Conservation (phyloP, 2,888 invertebrate genomes). For the Oscheius sp. region DNA sequence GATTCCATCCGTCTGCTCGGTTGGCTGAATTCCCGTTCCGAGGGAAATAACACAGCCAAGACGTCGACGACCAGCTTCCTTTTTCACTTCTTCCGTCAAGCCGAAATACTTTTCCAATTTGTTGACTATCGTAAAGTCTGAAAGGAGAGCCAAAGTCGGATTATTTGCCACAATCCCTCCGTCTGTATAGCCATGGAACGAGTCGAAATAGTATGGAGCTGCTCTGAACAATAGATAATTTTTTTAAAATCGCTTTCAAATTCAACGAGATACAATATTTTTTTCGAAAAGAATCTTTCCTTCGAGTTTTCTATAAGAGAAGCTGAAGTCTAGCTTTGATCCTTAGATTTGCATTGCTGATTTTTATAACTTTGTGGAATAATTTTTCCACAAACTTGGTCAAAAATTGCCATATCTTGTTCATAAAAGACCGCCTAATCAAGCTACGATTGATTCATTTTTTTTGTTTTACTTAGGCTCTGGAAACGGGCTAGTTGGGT, state of each 20-base stretch:
- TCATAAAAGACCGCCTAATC: no score
- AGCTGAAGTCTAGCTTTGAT: no score
- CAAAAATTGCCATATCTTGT: no score
- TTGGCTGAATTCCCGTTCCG: conserved; percentile 45
- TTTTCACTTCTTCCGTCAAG: conserved; percentile 27
- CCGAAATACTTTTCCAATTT: conserved; percentile 45
- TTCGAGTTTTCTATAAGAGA: no score
- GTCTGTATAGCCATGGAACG: conserved; percentile 49
- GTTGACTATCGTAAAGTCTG: conserved; percentile 38
- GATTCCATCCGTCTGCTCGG: conserved; percentile 49
- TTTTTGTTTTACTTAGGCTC: no score
- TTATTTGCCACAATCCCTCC: conserved; percentile 54
- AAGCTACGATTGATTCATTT: no score
- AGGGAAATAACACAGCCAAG: conserved; percentile 46
- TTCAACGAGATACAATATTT: no score
- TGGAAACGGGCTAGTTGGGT: no score
- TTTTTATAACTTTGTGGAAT: no score
- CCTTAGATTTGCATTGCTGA: no score
- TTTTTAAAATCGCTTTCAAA: not conserved
- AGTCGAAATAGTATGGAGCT: conserved; percentile 51
- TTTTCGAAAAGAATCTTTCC: no score
- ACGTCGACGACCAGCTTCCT: conserved; percentile 28
- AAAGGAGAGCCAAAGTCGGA: conserved; percentile 46
- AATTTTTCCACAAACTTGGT: no score
- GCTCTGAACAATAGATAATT: conserved; percentile 29